Evolutionary conservation across 2,797 vertebrate species (phyloP).

Genomic region (Microctenopoma stevenorrisi): DNA sequence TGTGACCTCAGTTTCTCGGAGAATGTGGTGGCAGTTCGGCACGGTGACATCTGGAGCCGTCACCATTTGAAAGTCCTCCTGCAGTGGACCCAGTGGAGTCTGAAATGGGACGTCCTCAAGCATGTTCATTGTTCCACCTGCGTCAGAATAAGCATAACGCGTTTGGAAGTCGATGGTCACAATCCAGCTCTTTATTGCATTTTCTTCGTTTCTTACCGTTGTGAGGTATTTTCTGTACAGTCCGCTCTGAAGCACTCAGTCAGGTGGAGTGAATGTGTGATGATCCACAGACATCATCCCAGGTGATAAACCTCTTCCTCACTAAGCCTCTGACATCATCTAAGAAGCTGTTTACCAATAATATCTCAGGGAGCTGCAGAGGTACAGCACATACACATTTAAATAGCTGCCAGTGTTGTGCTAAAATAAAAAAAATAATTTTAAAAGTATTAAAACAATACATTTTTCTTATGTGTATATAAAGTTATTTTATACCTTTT

Average conservation of each 20-base stretch:
- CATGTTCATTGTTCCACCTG: slow-evolving; percentile 80
- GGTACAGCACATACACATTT: background rate
- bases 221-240: background rate
- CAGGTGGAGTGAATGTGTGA: slow-evolving; percentile 34
- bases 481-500: too few relatives aligned
- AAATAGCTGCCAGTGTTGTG: background rate
- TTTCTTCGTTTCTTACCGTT: slow-evolving; percentile 42
- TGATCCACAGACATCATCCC: slow-evolving; percentile 24
- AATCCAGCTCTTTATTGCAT: background rate
- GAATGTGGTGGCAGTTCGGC: slow-evolving; percentile 80
- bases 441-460: too few relatives aligned
- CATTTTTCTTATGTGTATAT: background rate
- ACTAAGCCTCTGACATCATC: slow-evolving; percentile 77
- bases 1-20: slow-evolving; percentile 85
- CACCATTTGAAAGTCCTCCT: slow-evolving; percentile 57
- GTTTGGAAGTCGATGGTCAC: background rate
- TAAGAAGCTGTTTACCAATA: slow-evolving; percentile 59
- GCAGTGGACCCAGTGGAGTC: slow-evolving; percentile 68
- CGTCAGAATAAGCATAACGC: slow-evolving; percentile 5
- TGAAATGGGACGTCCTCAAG: slow-evolving; percentile 92
- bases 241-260: slow-evolving; percentile 8
- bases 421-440: background rate
- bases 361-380: slow-evolving; percentile 1
- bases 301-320: slow-evolving; percentile 66
- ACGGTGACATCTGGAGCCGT: slow-evolving; percentile 74